Conservation (phyloP, 2,888 invertebrate genomes). For the Hoplodrina blanda region DNA sequence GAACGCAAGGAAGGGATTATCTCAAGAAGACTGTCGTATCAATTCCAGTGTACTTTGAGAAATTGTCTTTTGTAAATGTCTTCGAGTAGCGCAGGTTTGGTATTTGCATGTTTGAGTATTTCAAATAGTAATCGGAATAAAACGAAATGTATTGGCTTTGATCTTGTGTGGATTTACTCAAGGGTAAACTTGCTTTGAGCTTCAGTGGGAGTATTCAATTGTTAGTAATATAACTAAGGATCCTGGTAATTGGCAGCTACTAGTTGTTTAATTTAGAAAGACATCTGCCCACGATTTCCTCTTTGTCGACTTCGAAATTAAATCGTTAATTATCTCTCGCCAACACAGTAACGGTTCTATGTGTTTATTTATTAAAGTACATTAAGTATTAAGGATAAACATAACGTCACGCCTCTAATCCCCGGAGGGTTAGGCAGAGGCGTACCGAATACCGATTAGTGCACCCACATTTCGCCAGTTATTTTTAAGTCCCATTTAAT, state of each 20-base stretch:
- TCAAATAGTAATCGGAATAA: conserved; percentile 29
- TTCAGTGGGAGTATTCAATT: neutral
- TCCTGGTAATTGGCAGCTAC: neutral
- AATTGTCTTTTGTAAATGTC: conserved; percentile 58
- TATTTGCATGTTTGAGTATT: conserved; percentile 37
- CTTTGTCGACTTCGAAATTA: too few relatives aligned
- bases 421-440: too few relatives aligned
- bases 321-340: too few relatives aligned
- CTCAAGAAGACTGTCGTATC: conserved; percentile 55
- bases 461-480: too few relatives aligned
- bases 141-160: conserved; percentile 40
- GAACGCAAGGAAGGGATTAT: conserved; percentile 64
- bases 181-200: conserved; percentile 15
- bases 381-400: too few relatives aligned
- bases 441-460: too few relatives aligned
- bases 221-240: conserved; percentile 5
- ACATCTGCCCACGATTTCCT: too few relatives aligned
- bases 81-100: conserved; percentile 23
- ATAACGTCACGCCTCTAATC: too few relatives aligned
- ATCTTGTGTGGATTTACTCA: conserved; percentile 24
- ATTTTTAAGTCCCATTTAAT: too few relatives aligned
- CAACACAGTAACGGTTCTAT: too few relatives aligned
- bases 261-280: neutral
- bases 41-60: conserved; percentile 58
- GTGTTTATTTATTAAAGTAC: too few relatives aligned